These are phyloP conservation scores for Cariama cristata DNA, from an alignment of 2,113 vertebrate species.

Conservation along the genomic window DNA sequence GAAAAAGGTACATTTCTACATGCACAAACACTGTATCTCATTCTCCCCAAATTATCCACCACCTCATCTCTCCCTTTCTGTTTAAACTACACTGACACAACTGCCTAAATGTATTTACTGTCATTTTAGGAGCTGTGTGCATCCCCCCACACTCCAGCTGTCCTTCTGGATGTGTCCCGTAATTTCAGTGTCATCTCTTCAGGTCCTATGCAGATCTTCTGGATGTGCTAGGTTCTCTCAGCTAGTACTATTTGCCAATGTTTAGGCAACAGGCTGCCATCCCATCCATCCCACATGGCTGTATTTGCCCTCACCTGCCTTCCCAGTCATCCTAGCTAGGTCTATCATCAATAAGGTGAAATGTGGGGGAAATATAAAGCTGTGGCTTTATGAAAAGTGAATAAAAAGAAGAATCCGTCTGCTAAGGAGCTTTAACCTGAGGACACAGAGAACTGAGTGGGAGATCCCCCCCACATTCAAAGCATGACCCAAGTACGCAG, in stretches of 20 bases:
- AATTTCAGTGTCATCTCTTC: background rate
- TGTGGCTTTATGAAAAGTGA: background rate
- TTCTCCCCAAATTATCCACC: background rate
- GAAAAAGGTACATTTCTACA: background rate
- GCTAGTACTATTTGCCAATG: background rate
- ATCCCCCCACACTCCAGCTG: background rate
- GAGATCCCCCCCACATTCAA: background rate
- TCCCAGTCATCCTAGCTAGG: background rate
- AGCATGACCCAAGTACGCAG: background rate
- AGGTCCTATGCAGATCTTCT: background rate
- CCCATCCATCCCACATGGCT: background rate
- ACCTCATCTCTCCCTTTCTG: background rate
- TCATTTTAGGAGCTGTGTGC: background rate
- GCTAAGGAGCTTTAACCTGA: background rate
- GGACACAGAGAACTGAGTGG: background rate
- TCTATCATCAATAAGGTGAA: background rate
- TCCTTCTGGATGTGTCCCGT: background rate
- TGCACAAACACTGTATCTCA: rapidly evolving
- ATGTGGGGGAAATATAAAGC: background rate
- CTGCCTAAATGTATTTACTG: background rate
- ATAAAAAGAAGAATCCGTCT: background rate
- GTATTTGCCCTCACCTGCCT: background rate
- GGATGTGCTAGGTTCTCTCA: background rate
- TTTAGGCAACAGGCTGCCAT: background rate
- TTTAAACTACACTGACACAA: background rate